Conservation (phyloP, 2,113 vertebrate species). For the Australoheros scitulus region DNA sequence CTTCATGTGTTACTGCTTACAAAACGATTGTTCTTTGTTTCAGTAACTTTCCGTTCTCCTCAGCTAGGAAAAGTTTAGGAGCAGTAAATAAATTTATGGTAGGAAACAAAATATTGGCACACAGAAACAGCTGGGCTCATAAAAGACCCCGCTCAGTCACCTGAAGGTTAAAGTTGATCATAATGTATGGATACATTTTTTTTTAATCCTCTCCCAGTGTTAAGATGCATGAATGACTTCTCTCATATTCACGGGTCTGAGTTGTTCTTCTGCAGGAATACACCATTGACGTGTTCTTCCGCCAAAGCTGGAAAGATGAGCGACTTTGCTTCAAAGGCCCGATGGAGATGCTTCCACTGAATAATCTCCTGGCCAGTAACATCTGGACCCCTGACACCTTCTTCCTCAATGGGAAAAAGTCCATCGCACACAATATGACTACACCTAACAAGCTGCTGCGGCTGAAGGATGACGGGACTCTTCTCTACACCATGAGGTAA, state of each 20-base stretch:
- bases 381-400: constrained; percentile 99
- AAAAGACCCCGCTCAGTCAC: too few species aligned
- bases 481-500: constrained; percentile 99
- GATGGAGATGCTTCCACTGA: constrained; percentile 92
- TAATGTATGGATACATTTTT: background rate
- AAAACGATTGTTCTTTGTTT: too few species aligned
- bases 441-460: constrained; percentile 97
- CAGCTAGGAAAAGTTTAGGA: background rate
- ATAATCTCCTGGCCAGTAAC: constrained; percentile 95
- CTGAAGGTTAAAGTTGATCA: background rate
- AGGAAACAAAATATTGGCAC: too few species aligned
- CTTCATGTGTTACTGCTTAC: too few species aligned
- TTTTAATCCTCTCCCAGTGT: background rate
- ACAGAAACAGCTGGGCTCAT: too few species aligned
- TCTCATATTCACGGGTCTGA: background rate
- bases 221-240: background rate
- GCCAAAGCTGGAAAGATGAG: constrained; percentile 99
- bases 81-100: background rate
- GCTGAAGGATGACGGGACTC: constrained; percentile 91
- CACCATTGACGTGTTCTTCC: constrained; percentile 97
- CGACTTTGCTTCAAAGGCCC: constrained; percentile 93
- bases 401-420: constrained; percentile 98
- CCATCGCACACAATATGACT: constrained; percentile 98
- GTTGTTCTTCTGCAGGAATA: constrained; percentile 85
- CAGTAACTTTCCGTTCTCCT: background rate